Evolutionary conservation across 2,113 vertebrate genomes (phyloP), one percentile per base, ranked within the genome.

Genomic region (Thryonomys swinderianus): DNA sequence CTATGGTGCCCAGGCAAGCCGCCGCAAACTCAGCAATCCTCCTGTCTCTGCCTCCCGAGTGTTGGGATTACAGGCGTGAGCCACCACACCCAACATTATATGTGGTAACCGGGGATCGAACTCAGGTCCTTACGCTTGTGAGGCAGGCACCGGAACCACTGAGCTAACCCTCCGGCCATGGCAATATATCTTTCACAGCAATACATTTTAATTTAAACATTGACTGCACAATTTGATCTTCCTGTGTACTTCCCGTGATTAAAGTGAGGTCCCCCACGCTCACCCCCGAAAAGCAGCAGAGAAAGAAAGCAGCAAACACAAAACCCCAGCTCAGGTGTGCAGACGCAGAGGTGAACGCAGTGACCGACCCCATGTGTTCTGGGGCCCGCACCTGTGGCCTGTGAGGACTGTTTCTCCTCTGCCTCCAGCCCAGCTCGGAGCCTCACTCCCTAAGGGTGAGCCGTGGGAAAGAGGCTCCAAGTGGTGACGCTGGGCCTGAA

Each of bases 201-300:
- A 74, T 8, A 74, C 30, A 74, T 48, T 74, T 74, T 48, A 30
- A 74, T 74, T 48, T 48, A 74, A 30, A 30, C 25, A 30, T 48
- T 45, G 25, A 48, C 73, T 16, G 27, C 40, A 76, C 40, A 37
- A n/a, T n/a, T 37, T 69, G 67, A 37, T 69, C n/a, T 37, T n/a
- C n/a, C 67, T 16, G 12, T 0, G 0, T 27, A 14, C 13, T 16
- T n/a, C n/a, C 25, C 4, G 1, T 2, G 6, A 23, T 17, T n/a
- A 53, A 37, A 53, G 34, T 6, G 11, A 89, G 40, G 23, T 4
- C 32, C 32, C 45, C 11, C 2, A 8, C 14, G 40, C 42, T 48
- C n/a, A 27, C 42, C 48, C 18, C 30, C 3, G 21, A 25, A 62
- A n/a, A 27, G 32, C 1, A 1, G 16, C 0, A 4, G 7, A 5